Evolutionary conservation across 2,113 vertebrate genomes (phyloP).

Genomic region (Petrocephalus microphthalmus): DNA sequence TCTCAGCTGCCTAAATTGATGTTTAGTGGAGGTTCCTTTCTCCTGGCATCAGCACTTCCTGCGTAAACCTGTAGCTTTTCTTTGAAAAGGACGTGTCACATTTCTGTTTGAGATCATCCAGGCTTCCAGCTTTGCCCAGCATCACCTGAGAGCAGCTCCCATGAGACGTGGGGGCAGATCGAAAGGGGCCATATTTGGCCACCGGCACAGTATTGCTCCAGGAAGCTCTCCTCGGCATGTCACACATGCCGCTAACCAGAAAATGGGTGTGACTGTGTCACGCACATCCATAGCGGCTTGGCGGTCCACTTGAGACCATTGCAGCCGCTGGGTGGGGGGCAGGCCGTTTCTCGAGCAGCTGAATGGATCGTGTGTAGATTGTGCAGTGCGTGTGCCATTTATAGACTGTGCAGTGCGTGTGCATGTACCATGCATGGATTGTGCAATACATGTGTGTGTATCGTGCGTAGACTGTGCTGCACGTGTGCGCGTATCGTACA

Average conservation of each 20-base stretch:
- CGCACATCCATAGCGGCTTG: background rate
- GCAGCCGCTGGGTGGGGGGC: background rate
- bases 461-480: background rate
- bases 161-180: constrained; percentile 12
- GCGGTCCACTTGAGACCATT: too few relatives aligned
- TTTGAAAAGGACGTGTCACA: background rate
- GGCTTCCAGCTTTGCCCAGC: constrained; percentile 19
- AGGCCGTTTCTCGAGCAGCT: background rate
- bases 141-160: constrained; percentile 35
- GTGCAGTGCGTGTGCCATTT: background rate
- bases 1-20: background rate
- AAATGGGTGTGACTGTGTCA: background rate
- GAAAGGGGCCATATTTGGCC: constrained; percentile 10
- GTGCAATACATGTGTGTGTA: background rate
- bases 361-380: background rate
- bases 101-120: background rate
- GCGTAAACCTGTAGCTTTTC: background rate
- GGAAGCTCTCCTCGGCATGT: constrained; percentile 30
- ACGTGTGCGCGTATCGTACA: background rate
- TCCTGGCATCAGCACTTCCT: background rate
- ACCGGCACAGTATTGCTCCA: constrained; percentile 45
- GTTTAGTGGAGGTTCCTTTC: background rate
- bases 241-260: constrained; percentile 19
- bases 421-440: background rate
- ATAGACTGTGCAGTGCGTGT: background rate